Percentiles rank a stretch among this genome's conserved stretches.
Conservation (phyloP, 2,113 vertebrate genomes). For the Ailuropoda melanoleuca region DNA sequence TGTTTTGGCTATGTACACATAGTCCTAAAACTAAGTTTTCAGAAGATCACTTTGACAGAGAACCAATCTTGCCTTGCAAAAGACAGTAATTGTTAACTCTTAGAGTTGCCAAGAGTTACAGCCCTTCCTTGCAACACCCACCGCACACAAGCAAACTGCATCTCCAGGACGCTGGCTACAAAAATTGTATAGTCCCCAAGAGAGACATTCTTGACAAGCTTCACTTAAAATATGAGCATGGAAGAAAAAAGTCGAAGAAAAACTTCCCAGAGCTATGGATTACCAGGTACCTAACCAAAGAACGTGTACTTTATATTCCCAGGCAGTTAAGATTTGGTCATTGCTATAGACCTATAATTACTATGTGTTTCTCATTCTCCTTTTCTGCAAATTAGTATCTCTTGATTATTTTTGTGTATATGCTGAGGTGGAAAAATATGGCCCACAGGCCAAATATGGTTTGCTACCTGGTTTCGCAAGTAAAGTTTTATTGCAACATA, state of each 20-base stretch:
- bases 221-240: background rate
- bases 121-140: fast-evolving
- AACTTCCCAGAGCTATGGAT: background rate
- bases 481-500: background rate
- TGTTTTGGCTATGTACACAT: background rate
- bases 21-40: background rate
- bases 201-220: background rate
- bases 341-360: background rate
- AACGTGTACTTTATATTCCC: background rate
- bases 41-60: background rate
- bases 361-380: background rate
- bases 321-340: background rate
- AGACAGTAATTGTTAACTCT: background rate
- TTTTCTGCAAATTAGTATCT: background rate
- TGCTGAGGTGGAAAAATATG: background rate
- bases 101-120: background rate
- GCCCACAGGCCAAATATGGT: background rate
- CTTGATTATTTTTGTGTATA: background rate
- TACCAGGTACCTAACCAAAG: background rate
- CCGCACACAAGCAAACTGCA: background rate
- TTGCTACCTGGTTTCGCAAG: background rate
- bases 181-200: background rate
- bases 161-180: background rate
- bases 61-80: background rate
- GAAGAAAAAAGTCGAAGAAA: background rate